Evolutionary conservation across 2,113 vertebrate species (phyloP).

Genomic region (Labrus mixtus): DNA sequence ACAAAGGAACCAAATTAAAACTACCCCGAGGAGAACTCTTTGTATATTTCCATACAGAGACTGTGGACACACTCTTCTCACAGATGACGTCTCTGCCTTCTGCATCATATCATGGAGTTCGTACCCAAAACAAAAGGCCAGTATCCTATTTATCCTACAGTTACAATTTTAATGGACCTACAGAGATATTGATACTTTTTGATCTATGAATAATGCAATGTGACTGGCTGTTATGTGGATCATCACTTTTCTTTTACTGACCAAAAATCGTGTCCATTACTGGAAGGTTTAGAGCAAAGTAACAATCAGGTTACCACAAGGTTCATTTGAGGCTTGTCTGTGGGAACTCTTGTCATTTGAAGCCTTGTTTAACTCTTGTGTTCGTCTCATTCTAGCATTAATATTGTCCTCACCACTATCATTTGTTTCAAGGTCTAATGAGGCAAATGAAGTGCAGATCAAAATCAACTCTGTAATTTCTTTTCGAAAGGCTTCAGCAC

Average conservation of each 20-base stretch:
- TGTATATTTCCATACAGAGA: constrained; percentile 67
- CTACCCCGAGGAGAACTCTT: constrained; percentile 54
- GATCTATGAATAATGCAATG: constrained; percentile 14
- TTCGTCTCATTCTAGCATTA: constrained; percentile 23
- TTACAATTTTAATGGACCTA: constrained; percentile 12
- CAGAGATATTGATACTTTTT: constrained; percentile 20
- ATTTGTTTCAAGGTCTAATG: background rate
- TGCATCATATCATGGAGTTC: constrained; percentile 43
- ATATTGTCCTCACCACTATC: background rate
- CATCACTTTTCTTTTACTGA: constrained; percentile 24
- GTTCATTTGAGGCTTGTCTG: constrained; percentile 11
- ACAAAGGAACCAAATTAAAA: constrained; percentile 69
- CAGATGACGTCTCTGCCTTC: constrained; percentile 51
- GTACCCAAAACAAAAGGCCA: constrained; percentile 32
- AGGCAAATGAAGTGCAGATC: background rate
- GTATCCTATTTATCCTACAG: constrained; percentile 32
- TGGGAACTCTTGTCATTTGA: background rate
- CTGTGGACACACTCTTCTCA: constrained; percentile 42
- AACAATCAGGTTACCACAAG: background rate
- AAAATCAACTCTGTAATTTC: background rate
- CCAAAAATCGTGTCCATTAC: constrained; percentile 6
- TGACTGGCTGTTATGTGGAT: constrained; percentile 11
- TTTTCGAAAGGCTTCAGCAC: background rate
- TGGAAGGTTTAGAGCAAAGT: constrained; percentile 24
- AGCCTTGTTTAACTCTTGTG: constrained; percentile 7